Percentiles rank a stretch among this genome's conserved stretches.
These are phyloP conservation scores for Monodelphis domestica DNA, from an alignment of 2,797 vertebrate species.

Conservation along the genomic window DNA sequence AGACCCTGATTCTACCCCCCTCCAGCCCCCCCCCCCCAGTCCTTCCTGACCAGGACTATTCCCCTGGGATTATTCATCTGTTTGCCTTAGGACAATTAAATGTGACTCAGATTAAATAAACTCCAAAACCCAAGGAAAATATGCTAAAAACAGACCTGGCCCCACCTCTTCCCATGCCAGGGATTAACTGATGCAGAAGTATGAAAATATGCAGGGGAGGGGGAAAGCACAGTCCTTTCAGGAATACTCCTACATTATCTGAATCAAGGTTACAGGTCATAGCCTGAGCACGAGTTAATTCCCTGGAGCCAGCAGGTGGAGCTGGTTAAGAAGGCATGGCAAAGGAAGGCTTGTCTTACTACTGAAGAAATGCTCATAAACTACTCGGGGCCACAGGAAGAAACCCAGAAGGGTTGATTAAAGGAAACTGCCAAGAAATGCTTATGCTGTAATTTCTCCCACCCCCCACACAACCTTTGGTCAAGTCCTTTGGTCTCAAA, in stretches of 20 bases:
- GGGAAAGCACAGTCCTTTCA: slow-evolving; percentile 69
- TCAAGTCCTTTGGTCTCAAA: neutral
- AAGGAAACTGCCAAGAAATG: neutral
- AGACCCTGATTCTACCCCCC: slow-evolving; percentile 79
- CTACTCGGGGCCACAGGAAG: neutral
- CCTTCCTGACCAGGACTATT: slow-evolving; percentile 66
- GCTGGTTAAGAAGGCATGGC: slow-evolving; percentile 66
- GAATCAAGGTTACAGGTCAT: neutral
- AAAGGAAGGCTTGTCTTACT: neutral
- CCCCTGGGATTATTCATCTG: slow-evolving; percentile 83
- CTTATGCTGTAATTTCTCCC: neutral
- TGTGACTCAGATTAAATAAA: slow-evolving; percentile 86
- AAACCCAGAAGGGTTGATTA: neutral
- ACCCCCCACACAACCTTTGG: neutral
- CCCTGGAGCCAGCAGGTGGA: slow-evolving; percentile 70
- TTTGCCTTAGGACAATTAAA: slow-evolving; percentile 86
- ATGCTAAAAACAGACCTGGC: slow-evolving; percentile 80
- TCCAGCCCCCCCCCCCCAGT: slow-evolving; percentile 34
- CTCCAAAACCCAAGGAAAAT: slow-evolving; percentile 84
- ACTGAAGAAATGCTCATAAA: neutral
- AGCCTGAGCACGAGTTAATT: neutral
- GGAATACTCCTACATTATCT: slow-evolving; percentile 71
- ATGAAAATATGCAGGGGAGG: slow-evolving; percentile 64
- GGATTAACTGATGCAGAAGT: slow-evolving; percentile 66
- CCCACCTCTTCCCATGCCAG: slow-evolving; percentile 76